A percentile compares a stretch with the other conserved stretches of the same genome.
Conservation (phyloP, 2,113 vertebrate species). For the Phrynosoma platyrhinos region DNA sequence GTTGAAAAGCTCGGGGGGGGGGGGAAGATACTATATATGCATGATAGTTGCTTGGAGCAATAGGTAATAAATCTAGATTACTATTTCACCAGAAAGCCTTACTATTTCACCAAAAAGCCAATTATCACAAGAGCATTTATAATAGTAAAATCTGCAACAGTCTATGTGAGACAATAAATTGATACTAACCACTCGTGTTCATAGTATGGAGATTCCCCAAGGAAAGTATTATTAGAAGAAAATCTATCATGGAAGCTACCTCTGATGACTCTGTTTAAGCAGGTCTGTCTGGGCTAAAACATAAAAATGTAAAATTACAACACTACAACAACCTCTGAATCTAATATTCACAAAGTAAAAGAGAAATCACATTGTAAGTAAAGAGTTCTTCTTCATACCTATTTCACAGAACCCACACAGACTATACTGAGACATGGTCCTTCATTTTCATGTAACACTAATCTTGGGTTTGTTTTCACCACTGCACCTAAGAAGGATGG, state of each 20-base stretch:
- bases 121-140: neutral
- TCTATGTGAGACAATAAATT: conserved; percentile 28
- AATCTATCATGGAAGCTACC: conserved; percentile 64
- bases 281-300: conserved; percentile 76
- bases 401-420: neutral
- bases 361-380: neutral
- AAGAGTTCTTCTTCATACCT: neutral
- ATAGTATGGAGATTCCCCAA: conserved; percentile 67
- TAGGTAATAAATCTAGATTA: neutral
- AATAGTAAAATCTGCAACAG: neutral
- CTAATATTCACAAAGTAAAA: neutral
- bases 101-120: no score
- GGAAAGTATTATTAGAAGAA: conserved; percentile 61
- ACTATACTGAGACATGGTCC: neutral
- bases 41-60: neutral
- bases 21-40: no score
- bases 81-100: neutral
- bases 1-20: neutral
- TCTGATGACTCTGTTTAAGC: conserved; percentile 69
- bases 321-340: neutral
- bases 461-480: neutral
- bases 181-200: conserved; percentile 78
- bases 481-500: neutral
- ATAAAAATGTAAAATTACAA: conserved; percentile 40
- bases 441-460: neutral